phyloP scores from a whole-genome alignment of 2,888 invertebrate species.

The Piscicola geometra region DNA sequence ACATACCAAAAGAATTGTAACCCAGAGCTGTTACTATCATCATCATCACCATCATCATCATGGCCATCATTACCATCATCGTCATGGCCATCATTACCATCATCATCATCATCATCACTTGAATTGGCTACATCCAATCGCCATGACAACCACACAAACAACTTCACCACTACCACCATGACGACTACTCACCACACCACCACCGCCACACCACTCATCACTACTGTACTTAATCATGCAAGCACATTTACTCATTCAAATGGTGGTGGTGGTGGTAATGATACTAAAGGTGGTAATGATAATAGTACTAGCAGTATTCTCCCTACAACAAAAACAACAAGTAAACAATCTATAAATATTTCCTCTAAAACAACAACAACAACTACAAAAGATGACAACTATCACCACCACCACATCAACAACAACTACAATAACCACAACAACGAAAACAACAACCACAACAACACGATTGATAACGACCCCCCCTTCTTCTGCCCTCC shows the following conservation, averaged over 20 bases:
- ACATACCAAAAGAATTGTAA: too few relatives aligned
- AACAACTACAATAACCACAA: too few relatives aligned
- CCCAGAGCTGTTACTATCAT: not conserved
- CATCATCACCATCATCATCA: not conserved
- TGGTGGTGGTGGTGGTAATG: not conserved
- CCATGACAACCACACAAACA: too few relatives aligned
- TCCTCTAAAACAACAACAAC: too few relatives aligned
- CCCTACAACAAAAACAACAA: too few relatives aligned
- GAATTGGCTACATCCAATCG: not conserved
- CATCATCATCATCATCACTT: slow-evolving; percentile 17
- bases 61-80: not conserved
- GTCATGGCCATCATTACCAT: not conserved
- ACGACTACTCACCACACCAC: not conserved
- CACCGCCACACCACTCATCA: not conserved
- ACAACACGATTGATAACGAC: too few relatives aligned
- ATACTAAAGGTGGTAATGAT: not conserved
- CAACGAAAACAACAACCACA: too few relatives aligned
- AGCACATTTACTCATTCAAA: not conserved
- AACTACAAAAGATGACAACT: too few relatives aligned
- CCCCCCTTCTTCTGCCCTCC: too few relatives aligned
- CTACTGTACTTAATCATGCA: not conserved
- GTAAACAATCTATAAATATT: too few relatives aligned
- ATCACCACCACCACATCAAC: too few relatives aligned
- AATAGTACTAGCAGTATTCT: not conserved
- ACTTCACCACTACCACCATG: not conserved